Evolutionary conservation across 1,140 invertebrate genomes (phyloP).

Genomic region (Lycorma delicatula): DNA sequence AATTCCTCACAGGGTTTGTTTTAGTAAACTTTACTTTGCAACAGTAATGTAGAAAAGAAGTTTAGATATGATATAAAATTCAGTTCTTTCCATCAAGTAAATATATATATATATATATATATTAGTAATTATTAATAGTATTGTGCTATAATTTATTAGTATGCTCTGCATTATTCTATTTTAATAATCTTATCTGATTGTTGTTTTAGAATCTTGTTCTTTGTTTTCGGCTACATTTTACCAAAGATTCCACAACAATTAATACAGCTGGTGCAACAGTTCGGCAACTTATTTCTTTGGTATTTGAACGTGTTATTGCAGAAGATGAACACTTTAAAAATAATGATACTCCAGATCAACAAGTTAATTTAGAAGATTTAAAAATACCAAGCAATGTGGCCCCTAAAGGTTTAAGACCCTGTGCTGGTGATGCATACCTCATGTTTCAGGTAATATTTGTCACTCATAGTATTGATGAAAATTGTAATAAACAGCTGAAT

Average conservation of each 20-base stretch:
- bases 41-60: no score
- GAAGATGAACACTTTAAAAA: constrained; percentile 49
- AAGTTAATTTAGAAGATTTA: constrained; percentile 66
- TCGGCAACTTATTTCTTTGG: constrained; percentile 87
- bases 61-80: no score
- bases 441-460: constrained; percentile 87
- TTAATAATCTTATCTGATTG: no score
- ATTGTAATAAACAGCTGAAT: no score
- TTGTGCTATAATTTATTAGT: no score
- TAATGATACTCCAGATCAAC: constrained; percentile 30
- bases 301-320: constrained; percentile 87
- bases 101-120: no score
- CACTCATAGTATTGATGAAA: not conserved
- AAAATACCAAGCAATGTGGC: constrained; percentile 64
- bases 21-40: no score
- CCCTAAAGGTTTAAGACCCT: constrained; percentile 74
- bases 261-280: constrained; percentile 97
- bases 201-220: constrained; percentile 80
- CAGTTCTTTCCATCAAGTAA: no score
- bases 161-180: no score
- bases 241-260: constrained; percentile 86
- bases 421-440: constrained; percentile 90
- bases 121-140: no score
- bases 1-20: no score
- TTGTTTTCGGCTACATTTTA: constrained; percentile 91